Evolutionary conservation across 2,797 vertebrate genomes (phyloP), one percentile per base, ranked within the genome.

Genomic region (Otolemur crassicaudatus): DNA sequence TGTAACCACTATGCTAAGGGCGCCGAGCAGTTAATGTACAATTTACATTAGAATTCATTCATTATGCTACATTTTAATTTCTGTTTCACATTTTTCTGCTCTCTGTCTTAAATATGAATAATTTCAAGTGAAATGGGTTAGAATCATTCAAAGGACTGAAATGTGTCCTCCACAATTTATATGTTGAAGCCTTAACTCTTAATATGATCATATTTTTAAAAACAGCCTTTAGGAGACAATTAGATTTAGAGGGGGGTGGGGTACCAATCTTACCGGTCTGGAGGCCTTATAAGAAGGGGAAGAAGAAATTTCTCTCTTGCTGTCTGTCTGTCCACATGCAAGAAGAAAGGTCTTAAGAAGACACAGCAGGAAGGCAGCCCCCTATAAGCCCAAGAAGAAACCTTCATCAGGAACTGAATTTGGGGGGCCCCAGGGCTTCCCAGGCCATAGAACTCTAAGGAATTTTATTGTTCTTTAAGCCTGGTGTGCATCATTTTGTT

Each of bases 31-130:
- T 87, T 86, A 67, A 13, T 73, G 8, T 69, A 58, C 27, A 58
- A 83, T 87, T 80, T 92, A 83, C 79, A 65, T 49, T 91, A 88
- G 9, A 69, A 81, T 63, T 61, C 27, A 94, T 63, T 91, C 14
- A 65, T 89, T 63, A 89, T 46, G 40, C 84, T 91, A 72, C 3
- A 27, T 87, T 91, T 88, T 81, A 60, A 93, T 73, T 76, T 67
- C 19, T 87, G 29, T 31, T 63, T 70, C 34, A 96, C 2, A 56
- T 37, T 73, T 63, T 69, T 75, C 43, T 83, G 11, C 3, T n/a
- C 85, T 79, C 27, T 43, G 4, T 63, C 3, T 72, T 60, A 95
- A 72, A 87, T 75, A 84, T 13, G 11, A 72, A 79, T 75, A 29
- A 20, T 43, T 25, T 89, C 58, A 86, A 58, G 6, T 31, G 63